These are phyloP conservation scores for Athalia cordata DNA, from an alignment of 2,888 invertebrate species.

Conservation along the genomic window DNA sequence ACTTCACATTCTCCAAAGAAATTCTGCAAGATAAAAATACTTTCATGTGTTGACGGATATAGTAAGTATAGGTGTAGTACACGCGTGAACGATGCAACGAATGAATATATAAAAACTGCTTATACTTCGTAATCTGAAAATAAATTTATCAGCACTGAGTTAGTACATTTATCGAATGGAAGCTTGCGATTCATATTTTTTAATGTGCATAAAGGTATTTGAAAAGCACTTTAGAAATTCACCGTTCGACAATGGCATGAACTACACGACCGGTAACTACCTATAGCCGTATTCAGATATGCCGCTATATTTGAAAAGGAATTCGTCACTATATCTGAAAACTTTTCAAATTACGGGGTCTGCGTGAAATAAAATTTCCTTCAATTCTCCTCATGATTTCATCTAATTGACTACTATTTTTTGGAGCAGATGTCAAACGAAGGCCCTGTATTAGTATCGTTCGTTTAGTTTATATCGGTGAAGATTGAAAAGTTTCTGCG, in stretches of 20 bases:
- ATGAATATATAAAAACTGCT: no score
- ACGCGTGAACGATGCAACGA: no score
- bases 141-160: background rate
- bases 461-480: constrained; percentile 36
- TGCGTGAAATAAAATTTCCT: background rate
- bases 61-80: no score
- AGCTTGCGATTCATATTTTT: background rate
- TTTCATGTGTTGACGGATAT: background rate
- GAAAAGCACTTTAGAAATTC: constrained; percentile 4
- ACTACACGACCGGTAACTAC: background rate
- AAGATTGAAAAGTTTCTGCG: background rate
- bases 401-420: no score
- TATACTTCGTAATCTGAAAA: no score
- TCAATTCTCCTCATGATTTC: no score
- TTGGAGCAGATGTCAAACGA: no score
- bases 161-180: background rate
- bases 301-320: background rate
- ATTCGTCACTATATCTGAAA: constrained; percentile 1
- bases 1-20: background rate
- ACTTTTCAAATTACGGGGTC: background rate
- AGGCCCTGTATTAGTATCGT: constrained; percentile 1
- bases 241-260: constrained; percentile 15
- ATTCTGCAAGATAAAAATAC: background rate
- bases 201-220: constrained; percentile 13
- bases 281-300: background rate